Percentiles rank a stretch among this genome's conserved stretches.
Conservation (phyloP, 2,113 vertebrate species). For the Myrmecophaga tridactyla region DNA sequence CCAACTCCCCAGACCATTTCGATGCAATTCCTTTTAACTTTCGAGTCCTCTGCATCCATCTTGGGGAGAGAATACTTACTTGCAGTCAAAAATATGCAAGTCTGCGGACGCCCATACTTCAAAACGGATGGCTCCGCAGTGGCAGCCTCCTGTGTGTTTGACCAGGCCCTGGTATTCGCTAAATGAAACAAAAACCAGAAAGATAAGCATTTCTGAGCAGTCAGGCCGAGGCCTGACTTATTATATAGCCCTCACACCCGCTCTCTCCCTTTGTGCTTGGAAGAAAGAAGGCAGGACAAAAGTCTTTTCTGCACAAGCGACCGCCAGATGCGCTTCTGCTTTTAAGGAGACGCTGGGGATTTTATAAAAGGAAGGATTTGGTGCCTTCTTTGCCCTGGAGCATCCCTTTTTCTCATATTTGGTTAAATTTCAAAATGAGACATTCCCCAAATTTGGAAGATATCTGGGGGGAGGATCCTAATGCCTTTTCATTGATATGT, state of each 20-base stretch:
- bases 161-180: constrained; percentile 90
- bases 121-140: constrained; percentile 94
- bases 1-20: background rate
- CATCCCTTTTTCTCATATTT: background rate
- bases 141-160: constrained; percentile 93
- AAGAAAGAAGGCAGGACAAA: background rate
- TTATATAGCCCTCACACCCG: too few relatives aligned
- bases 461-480: background rate
- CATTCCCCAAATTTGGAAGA: background rate
- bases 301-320: background rate
- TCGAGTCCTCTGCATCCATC: background rate
- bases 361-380: background rate
- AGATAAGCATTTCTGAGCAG: background rate
- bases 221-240: background rate
- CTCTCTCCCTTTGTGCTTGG: background rate
- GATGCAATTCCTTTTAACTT: background rate
- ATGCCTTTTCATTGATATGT: background rate
- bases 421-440: background rate
- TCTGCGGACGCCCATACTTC: constrained; percentile 91
- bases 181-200: constrained; percentile 36
- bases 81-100: constrained; percentile 95
- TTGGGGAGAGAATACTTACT: constrained; percentile 85
- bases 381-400: background rate
- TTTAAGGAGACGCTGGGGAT: background rate
- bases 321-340: background rate